A percentile compares a stretch with the other conserved stretches of the same genome.
Conservation (phyloP, 2,113 vertebrate species). For the Cettia cetti region DNA sequence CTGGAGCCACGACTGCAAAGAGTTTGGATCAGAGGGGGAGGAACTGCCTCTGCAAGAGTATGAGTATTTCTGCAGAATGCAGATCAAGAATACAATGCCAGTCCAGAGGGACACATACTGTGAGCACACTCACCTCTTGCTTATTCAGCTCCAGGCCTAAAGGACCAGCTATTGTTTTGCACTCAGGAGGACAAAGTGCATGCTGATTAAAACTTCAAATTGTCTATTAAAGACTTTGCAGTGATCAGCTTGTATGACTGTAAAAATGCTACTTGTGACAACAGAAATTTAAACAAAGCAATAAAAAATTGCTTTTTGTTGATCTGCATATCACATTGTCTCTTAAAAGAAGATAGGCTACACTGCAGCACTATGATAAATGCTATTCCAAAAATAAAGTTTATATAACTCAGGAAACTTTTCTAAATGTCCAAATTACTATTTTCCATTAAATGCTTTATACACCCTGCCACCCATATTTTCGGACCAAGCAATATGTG, state of each 20-base stretch:
- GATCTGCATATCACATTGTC: neutral
- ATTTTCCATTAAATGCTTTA: neutral
- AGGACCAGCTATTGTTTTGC: neutral
- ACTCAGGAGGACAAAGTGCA: neutral
- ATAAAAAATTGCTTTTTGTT: neutral
- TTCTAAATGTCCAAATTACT: neutral
- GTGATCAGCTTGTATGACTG: neutral
- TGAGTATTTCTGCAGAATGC: neutral
- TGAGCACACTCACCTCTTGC: neutral
- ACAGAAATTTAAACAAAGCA: neutral
- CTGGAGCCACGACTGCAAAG: neutral
- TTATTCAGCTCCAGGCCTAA: neutral
- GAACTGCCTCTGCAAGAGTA: neutral
- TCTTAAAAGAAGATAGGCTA: neutral
- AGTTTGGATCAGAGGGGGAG: neutral
- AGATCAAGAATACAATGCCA: neutral
- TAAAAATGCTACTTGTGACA: neutral
- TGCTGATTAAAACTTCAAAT: neutral
- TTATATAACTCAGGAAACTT: neutral
- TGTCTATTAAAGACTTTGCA: neutral
- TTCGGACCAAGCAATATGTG: neutral
- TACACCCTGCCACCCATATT: neutral
- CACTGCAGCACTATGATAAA: neutral
- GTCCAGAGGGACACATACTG: too few relatives aligned
- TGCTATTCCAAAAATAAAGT: neutral